Conservation (phyloP, 2,113 vertebrate genomes). For the Bolborhynchus lineola region DNA sequence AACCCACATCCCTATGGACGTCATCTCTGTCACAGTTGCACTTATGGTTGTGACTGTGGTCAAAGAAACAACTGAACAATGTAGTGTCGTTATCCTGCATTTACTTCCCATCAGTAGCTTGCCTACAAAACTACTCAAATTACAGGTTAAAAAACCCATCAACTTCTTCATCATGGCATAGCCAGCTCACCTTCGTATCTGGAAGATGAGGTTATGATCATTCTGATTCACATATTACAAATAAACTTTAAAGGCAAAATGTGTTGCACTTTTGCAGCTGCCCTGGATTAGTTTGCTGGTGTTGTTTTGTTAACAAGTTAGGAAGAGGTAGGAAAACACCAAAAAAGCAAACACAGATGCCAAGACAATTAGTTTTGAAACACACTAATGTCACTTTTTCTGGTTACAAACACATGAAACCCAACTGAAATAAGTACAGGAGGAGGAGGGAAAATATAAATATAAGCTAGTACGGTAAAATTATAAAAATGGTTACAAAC, state of each 20-base stretch:
- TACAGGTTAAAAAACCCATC: neutral
- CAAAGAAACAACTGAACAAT: neutral
- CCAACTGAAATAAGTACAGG: neutral
- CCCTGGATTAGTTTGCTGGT: neutral
- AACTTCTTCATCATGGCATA: neutral
- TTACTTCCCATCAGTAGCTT: neutral
- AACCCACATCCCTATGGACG: neutral
- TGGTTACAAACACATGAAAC: constrained; percentile 41
- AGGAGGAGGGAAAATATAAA: neutral
- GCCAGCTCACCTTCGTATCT: neutral
- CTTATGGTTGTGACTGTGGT: neutral
- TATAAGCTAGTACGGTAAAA: neutral
- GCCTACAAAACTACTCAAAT: neutral
- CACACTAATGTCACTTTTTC: neutral
- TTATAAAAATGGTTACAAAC: neutral
- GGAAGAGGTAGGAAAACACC: neutral
- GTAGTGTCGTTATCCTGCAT: neutral
- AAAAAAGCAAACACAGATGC: constrained; percentile 8
- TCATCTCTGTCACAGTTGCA: neutral
- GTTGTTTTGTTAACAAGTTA: constrained; percentile 31
- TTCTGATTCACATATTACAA: neutral
- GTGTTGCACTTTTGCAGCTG: neutral
- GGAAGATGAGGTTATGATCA: neutral
- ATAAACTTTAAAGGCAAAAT: neutral
- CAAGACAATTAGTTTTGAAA: neutral